Base-by-base conservation (phyloP, 1,140 invertebrate genomes). In the Ericerus pela region DNA sequence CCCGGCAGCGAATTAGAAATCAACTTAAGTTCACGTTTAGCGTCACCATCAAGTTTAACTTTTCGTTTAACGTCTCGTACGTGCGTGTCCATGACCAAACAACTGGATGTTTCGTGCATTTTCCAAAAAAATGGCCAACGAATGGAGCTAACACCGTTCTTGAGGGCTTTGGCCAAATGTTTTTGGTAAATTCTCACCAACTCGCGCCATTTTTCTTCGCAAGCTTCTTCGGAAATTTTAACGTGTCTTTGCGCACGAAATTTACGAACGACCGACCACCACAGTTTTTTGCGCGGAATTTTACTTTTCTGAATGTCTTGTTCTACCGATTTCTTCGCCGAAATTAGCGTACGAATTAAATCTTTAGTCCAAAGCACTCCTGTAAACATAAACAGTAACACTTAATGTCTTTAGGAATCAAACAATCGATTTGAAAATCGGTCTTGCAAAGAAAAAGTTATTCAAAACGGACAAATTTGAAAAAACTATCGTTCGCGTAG, bases 141-240 rank as follows among this genome's bases (percentile, higher is more conserved):
- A 2, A 47, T 24, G 41, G 12, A 24, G 12, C 10, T 10, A 8
- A 18, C 41, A 5, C 41, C 20, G 14, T 24, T 47, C 14, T 47
- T 47, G n/a, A n/a, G n/a, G 3, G 26, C 41, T 2, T 24, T 2
- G 10, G 26, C 2, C 26, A 47, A 16, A 16, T 47, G 22, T 47
- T 47, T 47, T 14, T 47, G 22, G 20, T 47, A 47, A 16, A 24
- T 47, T 20, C 41, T 18, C 41, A 47, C 20, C 18, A 47, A 47
- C 8, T 47, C 26, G 16, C 20, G 16, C 41, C 41, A 47, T 24
- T 47, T 47, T 47, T 47, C 41, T 47, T 47, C 41, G 41, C 41
- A 47, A 3, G 41, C 41, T 47, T 47, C 41, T 47, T 47, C 41
- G 41, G 41, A 24, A 2, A 47, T 2, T 47, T 47, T 47, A 24